A percentile compares a stretch with the other conserved stretches of the same genome.
Conservation (phyloP, 2,797 vertebrate species). For the Protonibea diacanthus region DNA sequence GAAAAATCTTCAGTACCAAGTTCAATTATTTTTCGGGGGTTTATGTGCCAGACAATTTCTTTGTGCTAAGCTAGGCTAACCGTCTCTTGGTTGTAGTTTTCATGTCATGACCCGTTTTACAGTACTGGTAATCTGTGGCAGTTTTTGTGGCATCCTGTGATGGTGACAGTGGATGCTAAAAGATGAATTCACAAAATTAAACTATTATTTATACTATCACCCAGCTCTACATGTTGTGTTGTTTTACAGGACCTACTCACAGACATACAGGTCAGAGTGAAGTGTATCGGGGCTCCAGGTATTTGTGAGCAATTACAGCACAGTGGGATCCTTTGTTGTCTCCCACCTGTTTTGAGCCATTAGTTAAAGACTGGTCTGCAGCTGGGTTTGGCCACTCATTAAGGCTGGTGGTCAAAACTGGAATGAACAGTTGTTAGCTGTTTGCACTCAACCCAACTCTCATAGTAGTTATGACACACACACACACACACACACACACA, state of each 20-base stretch:
- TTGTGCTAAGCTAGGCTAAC: not conserved
- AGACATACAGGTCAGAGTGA: conserved; percentile 34
- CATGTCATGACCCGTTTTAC: not conserved
- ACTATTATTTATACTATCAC: not conserved
- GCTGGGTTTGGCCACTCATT: conserved; percentile 74
- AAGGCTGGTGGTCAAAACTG: conserved; percentile 65
- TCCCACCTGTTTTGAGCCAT: conserved; percentile 81
- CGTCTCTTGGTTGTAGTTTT: not conserved
- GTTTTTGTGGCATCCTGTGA: not conserved
- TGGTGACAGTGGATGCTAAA: not conserved
- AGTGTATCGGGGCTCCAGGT: conserved; percentile 61
- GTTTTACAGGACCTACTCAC: conserved; percentile 18
- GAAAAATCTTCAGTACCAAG: not conserved
- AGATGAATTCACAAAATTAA: not conserved
- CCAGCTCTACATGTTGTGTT: not conserved
- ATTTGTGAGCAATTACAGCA: conserved; percentile 74
- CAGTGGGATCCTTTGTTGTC: conserved; percentile 82
- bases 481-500: conserved; percentile 4
- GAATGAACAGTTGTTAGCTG: conserved; percentile 66
- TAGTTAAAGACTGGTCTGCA: conserved; percentile 72
- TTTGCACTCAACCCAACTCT: conserved; percentile 23
- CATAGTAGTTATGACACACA: conserved; percentile 38
- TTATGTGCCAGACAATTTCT: not conserved
- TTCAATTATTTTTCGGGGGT: not conserved
- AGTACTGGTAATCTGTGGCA: not conserved